phyloP scores from a whole-genome alignment of 2,113 vertebrate species.

The Choloepus hoffmanni region DNA sequence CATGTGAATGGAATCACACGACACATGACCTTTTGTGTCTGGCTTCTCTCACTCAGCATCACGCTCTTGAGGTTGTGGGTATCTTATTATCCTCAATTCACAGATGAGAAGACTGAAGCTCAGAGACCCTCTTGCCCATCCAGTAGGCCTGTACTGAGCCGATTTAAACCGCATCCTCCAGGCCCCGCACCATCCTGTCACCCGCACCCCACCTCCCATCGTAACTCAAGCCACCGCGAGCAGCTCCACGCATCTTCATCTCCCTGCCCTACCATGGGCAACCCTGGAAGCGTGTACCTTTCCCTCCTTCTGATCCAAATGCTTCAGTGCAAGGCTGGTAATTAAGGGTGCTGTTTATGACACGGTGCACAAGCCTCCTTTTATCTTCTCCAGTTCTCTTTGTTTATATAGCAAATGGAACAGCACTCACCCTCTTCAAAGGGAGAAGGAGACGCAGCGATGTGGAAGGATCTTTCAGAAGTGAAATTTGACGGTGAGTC shows the following conservation, averaged over 20 bases:
- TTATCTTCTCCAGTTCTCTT: conserved; percentile 54
- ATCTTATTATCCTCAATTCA: too few relatives aligned
- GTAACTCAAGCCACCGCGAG: too few relatives aligned
- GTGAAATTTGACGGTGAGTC: conserved; percentile 71
- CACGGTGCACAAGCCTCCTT: neutral
- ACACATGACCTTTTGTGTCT: neutral
- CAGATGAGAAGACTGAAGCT: neutral
- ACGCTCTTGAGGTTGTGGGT: neutral
- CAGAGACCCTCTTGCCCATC: neutral
- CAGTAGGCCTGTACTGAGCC: neutral
- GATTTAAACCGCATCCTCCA: neutral
- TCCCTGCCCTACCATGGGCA: fast-evolving
- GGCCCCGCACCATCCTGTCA: neutral
- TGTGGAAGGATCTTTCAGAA: conserved; percentile 76
- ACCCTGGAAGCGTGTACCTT: fast-evolving
- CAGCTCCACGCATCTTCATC: neutral
- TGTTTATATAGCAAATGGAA: conserved; percentile 66
- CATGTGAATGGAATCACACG: neutral
- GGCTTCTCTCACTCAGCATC: neutral
- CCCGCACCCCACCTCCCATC: fast-evolving
- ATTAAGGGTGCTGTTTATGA: neutral
- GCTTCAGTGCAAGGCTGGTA: neutral
- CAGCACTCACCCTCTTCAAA: conserved; percentile 44
- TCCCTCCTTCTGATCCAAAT: neutral
- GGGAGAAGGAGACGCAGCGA: conserved; percentile 40